Evolutionary conservation across 2,797 vertebrate genomes (phyloP), one percentile per base, ranked within the genome.

Genomic region (Chlorospingus semifuscus): DNA sequence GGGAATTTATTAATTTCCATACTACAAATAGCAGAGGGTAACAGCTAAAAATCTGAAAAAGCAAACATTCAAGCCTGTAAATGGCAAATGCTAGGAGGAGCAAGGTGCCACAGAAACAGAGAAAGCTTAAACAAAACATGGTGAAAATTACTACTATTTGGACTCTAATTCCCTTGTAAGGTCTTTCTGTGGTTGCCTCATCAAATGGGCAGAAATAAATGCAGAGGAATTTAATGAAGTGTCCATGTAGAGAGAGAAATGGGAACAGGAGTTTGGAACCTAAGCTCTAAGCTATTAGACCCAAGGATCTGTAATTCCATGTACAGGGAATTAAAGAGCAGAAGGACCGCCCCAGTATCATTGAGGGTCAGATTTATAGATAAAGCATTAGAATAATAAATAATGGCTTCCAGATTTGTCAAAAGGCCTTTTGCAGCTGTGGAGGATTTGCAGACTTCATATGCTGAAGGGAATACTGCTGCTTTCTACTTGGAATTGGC

Each of bases 1-100:
- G 49, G 77, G 69, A 89, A 90, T 91, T 76, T 83, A 63, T 91
- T 92, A 82, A 23, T 90, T 92, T 75, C 52, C 52, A 60, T 91
- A 59, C 69, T 81, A 42, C 61, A 86, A 83, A 93, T 42, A 92
- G 65, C 76, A 83, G 42, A 86, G 69, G n/a, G 21, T 44, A 86
- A 87, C 56, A 47, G 47, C 44, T 69, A 76, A 18, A 49, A 84
- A 76, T 61, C 37, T 66, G 52, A 57, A 66, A 79, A 79, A 60
- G 47, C 39, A 95, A 93, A 79, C 76, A 59, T 64, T 84, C 34
- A 66, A 82, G 77, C 12, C 69, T 30, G 15, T 36, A 36, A 88
- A 47, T 74, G 26, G 83, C 32, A 81, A 85, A 80, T 21, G 41
- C 41, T 64, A 26, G 24, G 57, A 57, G 55, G 55, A 39, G 26